Evolutionary conservation across 2,113 vertebrate genomes (phyloP), one percentile per base, ranked within the genome.

Genomic region (Daubentonia madagascariensis): DNA sequence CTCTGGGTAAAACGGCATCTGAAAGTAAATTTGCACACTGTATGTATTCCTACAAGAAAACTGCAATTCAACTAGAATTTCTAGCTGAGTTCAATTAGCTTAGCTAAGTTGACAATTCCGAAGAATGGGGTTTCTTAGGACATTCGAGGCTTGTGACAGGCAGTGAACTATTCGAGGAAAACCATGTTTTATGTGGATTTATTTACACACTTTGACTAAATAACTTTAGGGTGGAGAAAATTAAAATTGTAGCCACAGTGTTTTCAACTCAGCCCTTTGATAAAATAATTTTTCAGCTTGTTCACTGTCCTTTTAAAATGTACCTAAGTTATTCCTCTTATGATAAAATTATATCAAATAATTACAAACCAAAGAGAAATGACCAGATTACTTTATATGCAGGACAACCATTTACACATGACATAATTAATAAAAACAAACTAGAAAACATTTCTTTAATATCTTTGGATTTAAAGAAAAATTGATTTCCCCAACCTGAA

Each of bases 401-500:
- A 96, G 94, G 95, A 97, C 85, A 94, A 93, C 12, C 76, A 94
- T 45, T 96, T 98, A 85, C 89, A 96, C 45, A 32, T 70, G 73
- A 96, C 12, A 11, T 89, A 78, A 85, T 65, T 94, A 90, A 65
- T 95, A 93, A 98, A 95, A 98, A 78, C n/a, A 95, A 98, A 96
- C 90, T 96, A n/a, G 43, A 97, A 90, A 97, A 98, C 95, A 93
- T 43, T 52, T 98, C 10, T 97, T 97, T 43, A 96, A 78, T 89
- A 80, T 99, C 98, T 99, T 99, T 98, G 98, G 98, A 91, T 98
- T 98, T 96, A 98, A 98, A 94, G 96, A 98, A 98, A 90, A 97
- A 93, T 81, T 40, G 75, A 97, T 78, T 90, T 97, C 93, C 28
- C 32, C 96, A 97, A 96, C 75, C 8, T 91, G 95, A 96, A 17